Base-by-base conservation (phyloP, 2,113 vertebrate species). In the Callocephalon fimbriatum region DNA sequence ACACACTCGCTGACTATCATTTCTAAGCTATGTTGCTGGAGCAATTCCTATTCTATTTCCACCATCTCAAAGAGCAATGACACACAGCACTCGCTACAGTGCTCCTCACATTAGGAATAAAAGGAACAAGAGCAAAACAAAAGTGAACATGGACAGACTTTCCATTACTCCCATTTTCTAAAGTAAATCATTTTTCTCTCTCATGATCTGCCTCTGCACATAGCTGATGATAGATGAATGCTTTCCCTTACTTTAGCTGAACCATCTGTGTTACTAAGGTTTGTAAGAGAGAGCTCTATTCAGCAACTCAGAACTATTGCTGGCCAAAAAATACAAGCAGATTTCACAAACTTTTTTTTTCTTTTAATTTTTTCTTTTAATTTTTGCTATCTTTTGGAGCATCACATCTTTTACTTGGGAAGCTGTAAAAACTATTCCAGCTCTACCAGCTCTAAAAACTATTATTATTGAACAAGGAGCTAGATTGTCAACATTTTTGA, bases 1-100 rank as follows among this genome's bases (percentile, higher is more conserved):
- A 92, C 53, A 79, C 31, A 45, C 73, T 93, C 14, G 1, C 82
- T 58, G 73, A 87, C 78, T 90, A 20, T 72, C 87, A 72, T 74
- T 95, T 90, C 76, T 67, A 62, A 95, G 42, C 21, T 80, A 54
- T 47, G 67, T 63, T 86, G 78, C 79, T 95, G 96, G 94, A 97
- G 63, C 75, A 94, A 94, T 92, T 95, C 88, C 88, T 97, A 88
- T 92, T 96, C 90, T 94, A 78, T 95, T 94, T 96, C 93, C 70
- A 96, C 76, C 56, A 74, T 92, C 90, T 53, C 15, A 65, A 92
- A 92, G 90, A 95, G 88, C 92, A 97, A 84, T 92, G 92, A 93
- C 86, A 97, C 86, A 66, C 59, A 90, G 78, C 47, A 78, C 66
- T 95, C 48, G 23, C 65, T 83, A 86, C 37, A 78, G 61, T 75